Evolutionary conservation across 2,797 vertebrate species (phyloP), one percentile per base, ranked within the genome.

Genomic region (Pterois miles): DNA sequence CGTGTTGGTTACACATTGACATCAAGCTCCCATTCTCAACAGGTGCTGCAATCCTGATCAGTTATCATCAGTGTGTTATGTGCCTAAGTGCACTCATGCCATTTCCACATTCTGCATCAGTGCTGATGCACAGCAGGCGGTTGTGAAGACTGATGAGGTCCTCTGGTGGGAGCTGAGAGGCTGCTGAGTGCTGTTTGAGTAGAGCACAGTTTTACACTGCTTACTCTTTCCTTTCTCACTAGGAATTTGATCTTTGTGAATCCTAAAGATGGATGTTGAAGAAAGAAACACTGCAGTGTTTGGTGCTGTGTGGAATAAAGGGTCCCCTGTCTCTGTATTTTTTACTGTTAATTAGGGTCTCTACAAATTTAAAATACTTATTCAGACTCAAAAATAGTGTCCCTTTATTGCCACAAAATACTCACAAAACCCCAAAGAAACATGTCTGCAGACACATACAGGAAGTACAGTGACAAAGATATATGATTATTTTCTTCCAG

Each of bases 51-150:
- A 4, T 46, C 23, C 43, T 18, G 1, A 54, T 71, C 48, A 52
- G 5, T 38, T 53, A 76, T 50, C 78, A 57, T 77, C 63, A 68
- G 1, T 14, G 43, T 22, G 56, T 59, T 59, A 16, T 58, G 52
- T 40, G 43, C 43, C 16, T 63, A 75, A 82, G 74, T 76, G 87
- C 87, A 76, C 77, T 81, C 52, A 52, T 8, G 1, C 52, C 56
- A 57, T 82, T 80, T 80, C 60, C 74, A 72, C 78, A 77, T 65
- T 64, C 20, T 53, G 54, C 74, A 64, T 78, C 66, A 8, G 63
- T 20, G 50, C 48, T 18, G 70, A n/a, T 57, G 52, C 54, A 38
- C 78, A 80, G 83, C 23, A 6, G 70, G 64, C 73, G 3, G 67
- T 2, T 29, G 22, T 1, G 2, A 36, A 48, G 68, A 53, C 65